Evolutionary conservation across 1,140 invertebrate species (phyloP).

Genomic region (Conus betulinus): DNA sequence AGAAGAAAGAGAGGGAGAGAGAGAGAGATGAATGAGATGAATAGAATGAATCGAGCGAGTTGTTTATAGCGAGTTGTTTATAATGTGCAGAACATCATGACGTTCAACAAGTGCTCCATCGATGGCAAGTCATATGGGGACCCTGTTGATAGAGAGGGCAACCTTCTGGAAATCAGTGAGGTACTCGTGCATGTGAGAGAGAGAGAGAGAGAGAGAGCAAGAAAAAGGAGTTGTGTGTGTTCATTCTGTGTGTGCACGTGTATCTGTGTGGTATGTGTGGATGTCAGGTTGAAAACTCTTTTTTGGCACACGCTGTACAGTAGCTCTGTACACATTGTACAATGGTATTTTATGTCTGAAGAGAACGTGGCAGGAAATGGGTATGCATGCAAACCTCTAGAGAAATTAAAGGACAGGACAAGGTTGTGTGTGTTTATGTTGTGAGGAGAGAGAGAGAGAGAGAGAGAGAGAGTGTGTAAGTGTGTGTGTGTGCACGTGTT

Average conservation of each 20-base stretch:
- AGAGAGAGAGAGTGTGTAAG: background rate
- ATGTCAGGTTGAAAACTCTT: background rate
- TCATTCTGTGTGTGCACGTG: too few species aligned
- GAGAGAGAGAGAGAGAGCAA: background rate
- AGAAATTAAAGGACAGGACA: too few species aligned
- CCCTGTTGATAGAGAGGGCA: conserved; percentile 86
- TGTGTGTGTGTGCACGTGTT: background rate
- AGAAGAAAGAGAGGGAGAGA: background rate
- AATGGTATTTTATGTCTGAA: too few species aligned
- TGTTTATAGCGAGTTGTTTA: background rate
- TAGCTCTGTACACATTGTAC: too few species aligned
- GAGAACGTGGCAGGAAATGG: too few species aligned
- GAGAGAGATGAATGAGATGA: background rate
- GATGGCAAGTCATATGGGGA: conserved; percentile 96
- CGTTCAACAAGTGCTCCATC: conserved; percentile 99
- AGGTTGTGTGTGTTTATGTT: too few species aligned
- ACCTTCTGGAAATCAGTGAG: conserved; percentile 67
- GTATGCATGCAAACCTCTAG: too few species aligned
- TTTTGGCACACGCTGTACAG: too few species aligned
- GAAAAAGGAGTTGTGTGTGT: too few species aligned
- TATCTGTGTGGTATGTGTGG: background rate
- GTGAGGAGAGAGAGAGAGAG: background rate
- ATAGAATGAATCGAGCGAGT: background rate
- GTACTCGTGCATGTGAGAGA: conserved; percentile 42
- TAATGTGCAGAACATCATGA: conserved; percentile 94